Base-by-base conservation (phyloP, 2,888 invertebrate genomes). In the Cistogaster globosa region DNA sequence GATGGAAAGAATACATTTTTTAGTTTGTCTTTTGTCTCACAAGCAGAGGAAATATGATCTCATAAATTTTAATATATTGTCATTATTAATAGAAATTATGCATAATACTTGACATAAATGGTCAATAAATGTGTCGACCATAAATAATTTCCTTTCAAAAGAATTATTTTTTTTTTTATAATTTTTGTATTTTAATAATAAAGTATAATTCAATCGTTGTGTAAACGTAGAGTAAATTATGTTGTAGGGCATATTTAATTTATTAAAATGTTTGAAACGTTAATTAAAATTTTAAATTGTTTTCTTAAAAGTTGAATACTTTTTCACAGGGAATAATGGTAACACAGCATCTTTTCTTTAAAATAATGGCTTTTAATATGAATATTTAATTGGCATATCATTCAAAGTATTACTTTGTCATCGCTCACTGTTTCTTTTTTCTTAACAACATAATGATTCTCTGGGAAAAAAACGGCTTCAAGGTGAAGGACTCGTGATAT, bases 81-180 rank as follows among this genome's bases (percentile, higher is more conserved):
- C 85, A 85, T 88, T 87, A 88, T 88, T 88, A 88, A 87, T 86
- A 86, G 83, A 87, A 87, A 87, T 88, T 88, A 86, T 88, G 84
- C 86, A 86, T 68, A 82, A 83, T 76, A 82, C 79, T 82, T 86
- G 88, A 88, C 88, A 87, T 88, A 88, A 88, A 88, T 88, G 87
- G 88, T 87, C 87, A 87, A 87, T 88, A 88, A 88, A 88, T 86
- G 81, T 88, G 88, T 86, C 86, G 80, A 86, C 85, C 53, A 83
- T 83, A 83, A 86, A 83, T 86, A 86, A 86, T 85, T 85, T 85
- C 85, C 63, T 78, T 57, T 62, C 22, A 42, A 78, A 55, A 57
- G 26, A 42, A 1, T 4, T 22, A 32, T 12, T 48, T 38, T 57
- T 48, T 38, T 57, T 32, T 77, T 72, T 68, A n/a, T 16, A 36